Conservation (phyloP, 2,797 vertebrate species). For the Microhierax caerulescens region DNA sequence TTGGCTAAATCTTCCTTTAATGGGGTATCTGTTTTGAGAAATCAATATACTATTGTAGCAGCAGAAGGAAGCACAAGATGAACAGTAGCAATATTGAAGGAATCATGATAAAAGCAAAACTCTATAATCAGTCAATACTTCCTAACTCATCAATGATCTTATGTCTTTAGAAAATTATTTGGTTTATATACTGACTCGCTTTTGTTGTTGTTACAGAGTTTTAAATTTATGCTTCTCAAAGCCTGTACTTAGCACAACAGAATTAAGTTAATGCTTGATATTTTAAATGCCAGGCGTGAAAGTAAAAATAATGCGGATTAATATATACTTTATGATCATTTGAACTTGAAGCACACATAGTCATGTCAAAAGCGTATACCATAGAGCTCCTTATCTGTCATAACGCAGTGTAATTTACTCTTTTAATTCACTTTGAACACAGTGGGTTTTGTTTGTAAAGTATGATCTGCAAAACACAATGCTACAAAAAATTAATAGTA, state of each 20-base stretch:
- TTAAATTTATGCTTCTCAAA: neutral
- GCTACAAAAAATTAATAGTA: neutral
- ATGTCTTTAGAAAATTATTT: neutral
- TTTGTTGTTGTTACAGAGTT: neutral
- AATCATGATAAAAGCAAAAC: neutral
- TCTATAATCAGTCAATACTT: neutral
- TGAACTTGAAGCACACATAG: neutral
- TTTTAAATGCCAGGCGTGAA: constrained; percentile 14
- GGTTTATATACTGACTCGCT: neutral
- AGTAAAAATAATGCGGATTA: neutral
- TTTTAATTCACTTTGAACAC: neutral
- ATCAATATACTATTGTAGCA: neutral
- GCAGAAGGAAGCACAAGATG: neutral
- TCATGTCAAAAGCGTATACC: neutral
- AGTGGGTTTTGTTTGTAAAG: neutral
- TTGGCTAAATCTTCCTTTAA: neutral
- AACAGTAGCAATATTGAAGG: neutral
- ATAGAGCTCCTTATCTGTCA: neutral
- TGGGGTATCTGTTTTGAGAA: neutral
- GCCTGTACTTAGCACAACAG: neutral
- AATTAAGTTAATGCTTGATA: neutral
- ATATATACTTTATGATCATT: neutral
- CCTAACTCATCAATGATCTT: neutral
- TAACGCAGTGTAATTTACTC: neutral
- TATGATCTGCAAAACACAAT: neutral